phyloP scores from a whole-genome alignment of 2,113 vertebrate genomes.

The Lucifuga dentata region DNA sequence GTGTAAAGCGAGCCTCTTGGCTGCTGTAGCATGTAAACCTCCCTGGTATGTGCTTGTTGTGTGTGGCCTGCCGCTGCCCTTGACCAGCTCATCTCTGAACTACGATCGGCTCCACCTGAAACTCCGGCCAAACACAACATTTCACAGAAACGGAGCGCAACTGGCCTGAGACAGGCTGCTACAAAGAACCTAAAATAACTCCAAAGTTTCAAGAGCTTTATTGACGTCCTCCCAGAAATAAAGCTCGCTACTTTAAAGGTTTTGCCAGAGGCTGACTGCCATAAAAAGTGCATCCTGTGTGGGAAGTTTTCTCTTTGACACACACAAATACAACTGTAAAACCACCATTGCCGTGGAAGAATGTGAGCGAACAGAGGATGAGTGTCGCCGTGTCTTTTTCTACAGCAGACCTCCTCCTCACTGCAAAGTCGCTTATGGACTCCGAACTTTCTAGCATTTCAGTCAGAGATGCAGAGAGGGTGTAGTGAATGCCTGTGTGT shows the following conservation, averaged over 20 bases:
- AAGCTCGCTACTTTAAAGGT: conserved; percentile 62
- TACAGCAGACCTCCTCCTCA: conserved; percentile 50
- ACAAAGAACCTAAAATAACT: conserved; percentile 65
- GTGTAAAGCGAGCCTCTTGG: conserved; percentile 60
- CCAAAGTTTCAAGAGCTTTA: conserved; percentile 41
- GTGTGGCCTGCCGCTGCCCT: conserved; percentile 70
- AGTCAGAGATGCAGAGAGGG: conserved; percentile 54
- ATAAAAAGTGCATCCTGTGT: conserved; percentile 71
- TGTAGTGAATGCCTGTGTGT: conserved; percentile 27
- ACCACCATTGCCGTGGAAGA: conserved; percentile 59
- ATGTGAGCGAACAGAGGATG: conserved; percentile 49
- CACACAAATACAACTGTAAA: conserved; percentile 47
- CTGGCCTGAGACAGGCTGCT: conserved; percentile 38
- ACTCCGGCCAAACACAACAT: conserved; percentile 71
- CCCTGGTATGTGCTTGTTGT: conserved; percentile 71
- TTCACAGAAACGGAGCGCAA: conserved; percentile 55
- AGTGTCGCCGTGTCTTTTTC: conserved; percentile 38
- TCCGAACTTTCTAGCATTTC: conserved; percentile 68
- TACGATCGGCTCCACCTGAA: conserved; percentile 68
- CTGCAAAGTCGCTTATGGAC: conserved; percentile 74
- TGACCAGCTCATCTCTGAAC: conserved; percentile 61
- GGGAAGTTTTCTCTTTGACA: conserved; percentile 57
- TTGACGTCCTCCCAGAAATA: conserved; percentile 67
- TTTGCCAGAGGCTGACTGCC: conserved; percentile 60
- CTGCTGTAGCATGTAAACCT: conserved; percentile 58